Conservation (phyloP, 1,140 invertebrate genomes). For the Drosophila subpulchrella region DNA sequence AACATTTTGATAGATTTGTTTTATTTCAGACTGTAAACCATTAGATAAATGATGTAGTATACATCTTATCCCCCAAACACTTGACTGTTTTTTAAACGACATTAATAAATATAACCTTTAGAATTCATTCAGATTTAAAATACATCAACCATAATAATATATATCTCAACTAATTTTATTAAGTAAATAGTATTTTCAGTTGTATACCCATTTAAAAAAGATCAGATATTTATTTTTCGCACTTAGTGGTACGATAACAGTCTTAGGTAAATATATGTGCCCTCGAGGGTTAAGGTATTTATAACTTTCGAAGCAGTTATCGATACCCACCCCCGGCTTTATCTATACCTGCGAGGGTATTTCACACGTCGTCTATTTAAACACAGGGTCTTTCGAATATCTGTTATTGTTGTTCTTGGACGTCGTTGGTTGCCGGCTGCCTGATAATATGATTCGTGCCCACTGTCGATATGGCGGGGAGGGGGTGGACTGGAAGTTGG, state of each 20-base stretch:
- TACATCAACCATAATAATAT: too few species aligned
- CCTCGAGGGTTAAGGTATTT: conserved; percentile 7
- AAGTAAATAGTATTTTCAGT: too few species aligned
- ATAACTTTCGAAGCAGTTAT: neutral
- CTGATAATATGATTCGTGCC: conserved; percentile 77
- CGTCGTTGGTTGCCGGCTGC: conserved; percentile 25
- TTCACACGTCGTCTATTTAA: conserved; percentile 39
- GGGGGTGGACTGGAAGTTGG: neutral
- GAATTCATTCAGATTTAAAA: too few species aligned
- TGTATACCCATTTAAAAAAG: neutral
- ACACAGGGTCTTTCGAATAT: conserved; percentile 42
- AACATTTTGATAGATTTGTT: too few species aligned
- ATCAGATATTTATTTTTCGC: conserved; percentile 5
- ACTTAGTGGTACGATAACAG: neutral
- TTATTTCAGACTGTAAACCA: too few species aligned
- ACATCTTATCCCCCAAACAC: too few species aligned
- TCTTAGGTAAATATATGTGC: neutral
- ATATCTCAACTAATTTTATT: too few species aligned
- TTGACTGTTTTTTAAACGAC: too few species aligned
- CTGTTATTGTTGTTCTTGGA: conserved; percentile 49
- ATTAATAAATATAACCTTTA: too few species aligned
- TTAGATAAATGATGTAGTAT: too few species aligned
- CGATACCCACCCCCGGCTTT: neutral
- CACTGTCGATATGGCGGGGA: conserved; percentile 34
- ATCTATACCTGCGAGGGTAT: conserved; percentile 26